A percentile compares a stretch with the other conserved stretches of the same genome.
Evolutionary conservation across 2,113 vertebrate genomes (phyloP).

Genomic region (Amblyopsis rosae): DNA sequence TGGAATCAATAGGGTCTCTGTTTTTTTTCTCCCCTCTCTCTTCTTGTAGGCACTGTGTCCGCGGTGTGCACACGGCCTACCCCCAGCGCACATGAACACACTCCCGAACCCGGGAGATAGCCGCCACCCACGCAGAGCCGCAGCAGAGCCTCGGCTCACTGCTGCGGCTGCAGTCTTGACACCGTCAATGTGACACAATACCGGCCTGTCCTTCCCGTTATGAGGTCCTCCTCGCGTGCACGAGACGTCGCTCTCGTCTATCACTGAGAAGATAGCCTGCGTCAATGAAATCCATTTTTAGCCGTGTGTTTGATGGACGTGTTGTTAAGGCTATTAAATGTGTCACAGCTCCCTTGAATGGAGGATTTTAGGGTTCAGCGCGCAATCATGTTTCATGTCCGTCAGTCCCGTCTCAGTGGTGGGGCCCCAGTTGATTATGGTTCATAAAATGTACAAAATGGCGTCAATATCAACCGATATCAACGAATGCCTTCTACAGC

Average conservation of each 20-base stretch:
- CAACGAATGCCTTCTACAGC: no score
- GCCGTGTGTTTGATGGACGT: not conserved
- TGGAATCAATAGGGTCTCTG: constrained; percentile 77
- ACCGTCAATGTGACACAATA: constrained; percentile 37
- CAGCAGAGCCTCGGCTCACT: constrained; percentile 38
- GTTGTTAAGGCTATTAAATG: not conserved
- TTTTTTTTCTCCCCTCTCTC: constrained; percentile 36
- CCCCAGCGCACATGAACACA: constrained; percentile 71
- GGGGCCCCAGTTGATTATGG: not conserved
- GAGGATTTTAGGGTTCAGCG: not conserved
- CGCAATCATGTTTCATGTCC: not conserved
- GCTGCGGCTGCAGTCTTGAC: constrained; percentile 52
- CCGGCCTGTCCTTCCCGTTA: constrained; percentile 18
- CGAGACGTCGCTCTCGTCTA: no score
- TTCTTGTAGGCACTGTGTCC: constrained; percentile 32
- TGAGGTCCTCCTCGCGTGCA: not conserved
- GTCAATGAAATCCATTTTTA: no score
- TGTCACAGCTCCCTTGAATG: not conserved
- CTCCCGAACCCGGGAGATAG: constrained; percentile 48
- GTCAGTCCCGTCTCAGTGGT: not conserved
- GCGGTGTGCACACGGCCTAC: constrained; percentile 62
- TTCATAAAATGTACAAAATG: not conserved
- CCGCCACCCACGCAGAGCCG: constrained; percentile 55
- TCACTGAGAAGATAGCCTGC: no score
- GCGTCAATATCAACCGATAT: no score